Evolutionary conservation across 2,113 vertebrate genomes (phyloP), one percentile per base, ranked within the genome.

Genomic region (Melanerpes aurifrons): DNA sequence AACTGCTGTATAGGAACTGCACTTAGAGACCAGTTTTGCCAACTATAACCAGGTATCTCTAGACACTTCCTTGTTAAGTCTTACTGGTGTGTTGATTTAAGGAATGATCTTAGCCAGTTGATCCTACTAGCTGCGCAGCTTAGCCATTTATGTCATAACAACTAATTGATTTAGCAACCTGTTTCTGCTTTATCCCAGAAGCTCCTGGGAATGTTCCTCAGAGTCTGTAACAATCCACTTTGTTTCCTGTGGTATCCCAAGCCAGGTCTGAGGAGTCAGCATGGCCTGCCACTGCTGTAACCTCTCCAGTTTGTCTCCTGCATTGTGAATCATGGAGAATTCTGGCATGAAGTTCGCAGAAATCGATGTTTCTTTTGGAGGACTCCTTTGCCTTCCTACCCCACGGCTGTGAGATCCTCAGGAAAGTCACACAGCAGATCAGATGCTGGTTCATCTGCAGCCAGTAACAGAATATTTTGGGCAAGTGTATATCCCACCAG

Each of bases 401-500:
- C 47, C 54, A 22, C 2, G 25, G 64, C 83, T 84, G 53, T 92
- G 47, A 83, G 79, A 85, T 85, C 86, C 89, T 96, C 43, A 4
- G 93, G 85, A 97, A 96, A 97, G 76, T 72, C 82, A 93, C 77
- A 92, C 22, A 86, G 86, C 54, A 66, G 91, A 94, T 95, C 93
- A 94, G 54, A 88, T 94, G 64, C 56, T 96, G 31, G 64, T 74
- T 96, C 78, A 92, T 93, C 47, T 75, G 92, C 68, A 95, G 90
- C 83, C 94, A 96, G 91, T 83, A 90, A 94, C 87, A 71, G 84
- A 96, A 94, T 93, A 88, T 96, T 97, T 93, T 93, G 72, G 71
- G 95, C 67, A 84, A 94, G 86, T 62, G 63, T 93, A 86, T 73
- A 79, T 96, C 95, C 95, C 88, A 87, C 83, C 94, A 94, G 63